Percentiles rank a stretch among this genome's conserved stretches.
Evolutionary conservation across 2,888 invertebrate genomes (phyloP).

Genomic region (Drosophila leonis): DNA sequence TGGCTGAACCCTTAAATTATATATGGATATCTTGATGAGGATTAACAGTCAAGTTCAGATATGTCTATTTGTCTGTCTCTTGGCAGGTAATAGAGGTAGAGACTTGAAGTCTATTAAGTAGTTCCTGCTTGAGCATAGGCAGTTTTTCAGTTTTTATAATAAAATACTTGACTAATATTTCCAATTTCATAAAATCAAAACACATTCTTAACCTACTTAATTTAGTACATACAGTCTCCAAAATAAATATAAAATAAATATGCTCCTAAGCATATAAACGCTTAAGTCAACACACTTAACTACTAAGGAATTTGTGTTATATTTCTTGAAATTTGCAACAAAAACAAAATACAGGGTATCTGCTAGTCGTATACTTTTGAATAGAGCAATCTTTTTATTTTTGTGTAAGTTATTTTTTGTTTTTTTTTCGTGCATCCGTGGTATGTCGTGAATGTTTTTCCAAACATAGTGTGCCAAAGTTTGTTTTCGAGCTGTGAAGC

Average conservation of each 20-base stretch:
- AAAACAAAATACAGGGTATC: not conserved
- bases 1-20: not conserved
- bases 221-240: no score
- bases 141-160: no score
- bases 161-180: no score
- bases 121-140: not conserved
- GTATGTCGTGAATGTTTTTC: slow-evolving; percentile 50
- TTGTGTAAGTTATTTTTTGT: slow-evolving; percentile 2
- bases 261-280: no score
- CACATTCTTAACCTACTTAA: no score
- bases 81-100: not conserved
- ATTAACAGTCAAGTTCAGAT: not conserved
- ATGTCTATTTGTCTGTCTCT: not conserved
- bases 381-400: not conserved
- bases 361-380: not conserved
- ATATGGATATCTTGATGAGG: no score
- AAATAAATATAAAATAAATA: no score
- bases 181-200: no score
- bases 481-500: slow-evolving; percentile 30
- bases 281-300: no score
- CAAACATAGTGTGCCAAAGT: slow-evolving; percentile 24
- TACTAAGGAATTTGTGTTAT: not conserved
- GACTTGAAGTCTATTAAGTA: not conserved
- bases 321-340: not conserved
- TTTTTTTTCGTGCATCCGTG: slow-evolving; percentile 44